Percentiles rank a stretch among this genome's conserved stretches.
Conservation (phyloP, 2,888 invertebrate genomes). For the Stramonita haemastoma region DNA sequence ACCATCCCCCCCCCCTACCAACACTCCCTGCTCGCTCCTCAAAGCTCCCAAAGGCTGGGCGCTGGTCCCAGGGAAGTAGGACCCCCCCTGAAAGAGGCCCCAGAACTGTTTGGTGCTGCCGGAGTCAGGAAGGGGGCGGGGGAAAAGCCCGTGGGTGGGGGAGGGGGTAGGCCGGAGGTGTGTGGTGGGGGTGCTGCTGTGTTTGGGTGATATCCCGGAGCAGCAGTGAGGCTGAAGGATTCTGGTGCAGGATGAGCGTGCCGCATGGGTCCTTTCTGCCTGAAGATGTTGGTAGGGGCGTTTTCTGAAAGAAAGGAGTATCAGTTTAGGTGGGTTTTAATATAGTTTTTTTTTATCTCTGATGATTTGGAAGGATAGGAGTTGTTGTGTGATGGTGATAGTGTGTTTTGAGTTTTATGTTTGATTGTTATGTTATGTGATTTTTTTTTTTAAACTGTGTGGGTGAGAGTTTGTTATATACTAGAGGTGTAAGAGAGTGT, state of each 20-base stretch:
- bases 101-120: slow-evolving; percentile 45
- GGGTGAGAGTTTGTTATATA: background rate
- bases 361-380: too few species aligned
- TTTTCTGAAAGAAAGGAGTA: background rate
- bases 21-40: slow-evolving; percentile 22
- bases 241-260: slow-evolving; percentile 72
- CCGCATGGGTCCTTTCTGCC: slow-evolving; percentile 57
- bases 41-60: background rate
- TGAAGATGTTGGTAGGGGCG: slow-evolving; percentile 50
- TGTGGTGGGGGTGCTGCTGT: background rate
- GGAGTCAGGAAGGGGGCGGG: slow-evolving; percentile 51
- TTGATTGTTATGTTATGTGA: too few species aligned
- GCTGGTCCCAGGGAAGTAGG: background rate
- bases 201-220: slow-evolving; percentile 38
- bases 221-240: slow-evolving; percentile 54
- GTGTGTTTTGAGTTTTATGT: too few species aligned
- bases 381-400: too few species aligned
- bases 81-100: background rate
- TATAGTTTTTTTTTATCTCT: too few species aligned
- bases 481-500: background rate
- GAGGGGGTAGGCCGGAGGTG: background rate
- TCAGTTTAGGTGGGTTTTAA: background rate
- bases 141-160: slow-evolving; percentile 37
- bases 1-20: slow-evolving; percentile 35
- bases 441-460: background rate